Evolutionary conservation across 2,113 vertebrate genomes (phyloP).

Genomic region (Coreoperca whiteheadi): DNA sequence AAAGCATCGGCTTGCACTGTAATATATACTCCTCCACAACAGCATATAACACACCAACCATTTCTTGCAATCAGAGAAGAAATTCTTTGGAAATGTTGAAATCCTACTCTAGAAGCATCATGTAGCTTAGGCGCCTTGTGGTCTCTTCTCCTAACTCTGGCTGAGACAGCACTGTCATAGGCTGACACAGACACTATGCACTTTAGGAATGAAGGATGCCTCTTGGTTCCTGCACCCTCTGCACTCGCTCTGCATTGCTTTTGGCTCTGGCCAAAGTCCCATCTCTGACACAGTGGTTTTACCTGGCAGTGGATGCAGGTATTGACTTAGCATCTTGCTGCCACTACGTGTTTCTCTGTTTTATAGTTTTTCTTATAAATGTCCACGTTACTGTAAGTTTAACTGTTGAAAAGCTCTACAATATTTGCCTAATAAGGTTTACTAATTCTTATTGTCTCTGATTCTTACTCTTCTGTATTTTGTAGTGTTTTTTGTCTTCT

Average conservation of each 20-base stretch:
- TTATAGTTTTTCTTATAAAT: not conserved
- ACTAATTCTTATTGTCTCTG: not conserved
- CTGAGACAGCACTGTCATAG: not conserved
- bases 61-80: not conserved
- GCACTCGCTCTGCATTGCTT: not conserved
- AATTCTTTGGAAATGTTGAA: constrained; percentile 7
- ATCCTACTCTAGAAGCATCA: not conserved
- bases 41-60: not conserved
- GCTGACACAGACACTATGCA: not conserved
- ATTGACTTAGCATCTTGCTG: not conserved
- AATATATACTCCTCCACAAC: not conserved
- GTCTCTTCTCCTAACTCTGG: not conserved
- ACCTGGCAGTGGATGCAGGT: not conserved
- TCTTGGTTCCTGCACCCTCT: not conserved
- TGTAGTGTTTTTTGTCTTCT: not conserved
- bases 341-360: not conserved
- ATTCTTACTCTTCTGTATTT: not conserved
- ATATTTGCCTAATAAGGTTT: not conserved
- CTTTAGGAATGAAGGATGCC: not conserved
- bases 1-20: not conserved
- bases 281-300: constrained; percentile 16
- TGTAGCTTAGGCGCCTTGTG: not conserved
- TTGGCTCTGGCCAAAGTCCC: constrained; percentile 2
- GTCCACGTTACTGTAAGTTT: not conserved
- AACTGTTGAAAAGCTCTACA: not conserved